Evolutionary conservation across 1,140 invertebrate genomes (phyloP).

Genomic region (Caenorhabditis latens): DNA sequence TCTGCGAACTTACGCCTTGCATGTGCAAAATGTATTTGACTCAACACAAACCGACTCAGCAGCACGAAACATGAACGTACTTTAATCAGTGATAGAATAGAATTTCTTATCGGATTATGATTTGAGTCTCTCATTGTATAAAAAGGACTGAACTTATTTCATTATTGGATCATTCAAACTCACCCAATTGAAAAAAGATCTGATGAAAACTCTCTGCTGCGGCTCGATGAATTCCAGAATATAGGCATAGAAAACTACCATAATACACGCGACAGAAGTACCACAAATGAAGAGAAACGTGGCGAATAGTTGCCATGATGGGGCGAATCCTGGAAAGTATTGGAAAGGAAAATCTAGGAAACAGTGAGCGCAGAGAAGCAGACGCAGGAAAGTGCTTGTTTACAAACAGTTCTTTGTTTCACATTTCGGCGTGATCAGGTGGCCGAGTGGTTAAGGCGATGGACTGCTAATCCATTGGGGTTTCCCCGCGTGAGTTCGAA

Average conservation of each 20-base stretch:
- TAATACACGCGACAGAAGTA: conserved; percentile 58
- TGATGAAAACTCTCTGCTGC: conserved; percentile 61
- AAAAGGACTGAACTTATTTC: no score
- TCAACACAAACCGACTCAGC: no score
- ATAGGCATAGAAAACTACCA: conserved; percentile 62
- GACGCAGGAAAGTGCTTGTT: conserved; percentile 26
- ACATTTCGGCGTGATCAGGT: conserved; percentile 66
- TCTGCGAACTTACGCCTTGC: no score
- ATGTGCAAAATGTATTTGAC: no score
- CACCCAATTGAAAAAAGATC: conserved; percentile 65
- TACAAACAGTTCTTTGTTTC: conserved; percentile 10
- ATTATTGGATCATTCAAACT: neutral
- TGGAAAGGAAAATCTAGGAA: neutral
- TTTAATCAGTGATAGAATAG: no score
- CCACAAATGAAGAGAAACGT: conserved; percentile 49
- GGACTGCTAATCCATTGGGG: conserved; percentile 74
- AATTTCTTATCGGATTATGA: no score
- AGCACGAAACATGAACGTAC: no score
- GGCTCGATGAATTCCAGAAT: conserved; percentile 62
- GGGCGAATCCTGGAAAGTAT: conserved; percentile 60
- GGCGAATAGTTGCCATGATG: conserved; percentile 56
- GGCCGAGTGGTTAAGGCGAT: conserved; percentile 72
- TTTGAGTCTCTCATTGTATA: no score
- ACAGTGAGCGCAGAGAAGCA: conserved; percentile 16
- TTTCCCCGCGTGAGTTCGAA: conserved; percentile 76